Conservation (phyloP, 2,113 vertebrate species). For the Gopherus evgoodei region DNA sequence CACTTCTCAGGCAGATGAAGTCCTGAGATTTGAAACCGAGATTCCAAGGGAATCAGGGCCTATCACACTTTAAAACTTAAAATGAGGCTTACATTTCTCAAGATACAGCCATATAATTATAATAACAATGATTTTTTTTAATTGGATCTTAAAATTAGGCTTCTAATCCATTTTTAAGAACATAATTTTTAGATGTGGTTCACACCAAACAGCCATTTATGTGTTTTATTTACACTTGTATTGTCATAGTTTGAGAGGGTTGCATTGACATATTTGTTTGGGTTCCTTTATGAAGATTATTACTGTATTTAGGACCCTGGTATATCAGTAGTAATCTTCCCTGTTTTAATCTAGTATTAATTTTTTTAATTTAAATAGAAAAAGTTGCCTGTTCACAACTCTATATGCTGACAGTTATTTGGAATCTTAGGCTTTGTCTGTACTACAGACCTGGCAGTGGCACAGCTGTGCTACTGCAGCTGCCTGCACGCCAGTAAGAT, state of each 20-base stretch:
- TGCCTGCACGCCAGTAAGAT: too few species aligned
- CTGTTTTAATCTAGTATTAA: neutral
- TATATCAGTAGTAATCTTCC: neutral
- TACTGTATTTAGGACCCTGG: neutral
- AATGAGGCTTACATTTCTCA: neutral
- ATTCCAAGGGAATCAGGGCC: neutral
- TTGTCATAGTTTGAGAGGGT: neutral
- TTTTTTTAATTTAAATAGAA: constrained; percentile 48
- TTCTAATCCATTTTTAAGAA: neutral
- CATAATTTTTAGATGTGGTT: constrained; percentile 20
- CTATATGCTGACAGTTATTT: constrained; percentile 24
- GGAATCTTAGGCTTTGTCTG: neutral
- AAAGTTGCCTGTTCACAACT: neutral
- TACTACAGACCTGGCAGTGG: too few species aligned
- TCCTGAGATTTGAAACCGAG: neutral
- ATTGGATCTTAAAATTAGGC: neutral
- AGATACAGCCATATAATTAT: neutral
- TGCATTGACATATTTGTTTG: neutral
- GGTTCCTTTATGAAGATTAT: neutral
- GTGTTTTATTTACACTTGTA: constrained; percentile 6
- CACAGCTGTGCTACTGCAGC: too few species aligned
- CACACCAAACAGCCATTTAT: neutral
- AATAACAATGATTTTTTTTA: neutral
- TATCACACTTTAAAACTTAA: neutral
- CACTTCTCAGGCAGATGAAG: neutral